A percentile compares a stretch with the other conserved stretches of the same genome.
These are phyloP conservation scores for Plumapathes pennacea DNA, from an alignment of 92 coral and sea anemone species.

Conservation along the genomic window DNA sequence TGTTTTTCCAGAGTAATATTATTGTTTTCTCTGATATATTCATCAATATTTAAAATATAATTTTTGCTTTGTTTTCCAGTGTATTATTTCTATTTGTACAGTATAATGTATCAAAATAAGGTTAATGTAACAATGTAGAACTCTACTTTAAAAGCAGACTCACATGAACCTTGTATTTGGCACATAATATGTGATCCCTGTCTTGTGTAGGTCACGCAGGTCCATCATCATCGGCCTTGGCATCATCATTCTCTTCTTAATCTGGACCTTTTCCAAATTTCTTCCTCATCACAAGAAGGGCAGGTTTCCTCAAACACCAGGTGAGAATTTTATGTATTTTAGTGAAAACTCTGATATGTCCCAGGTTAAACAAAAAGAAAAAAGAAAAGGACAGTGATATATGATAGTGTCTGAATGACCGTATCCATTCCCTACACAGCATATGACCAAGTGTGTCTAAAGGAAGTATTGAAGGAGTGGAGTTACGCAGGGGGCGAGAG, in stretches of 20 bases:
- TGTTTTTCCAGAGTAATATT: no score
- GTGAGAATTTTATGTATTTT: background rate
- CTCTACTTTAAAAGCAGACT: no score
- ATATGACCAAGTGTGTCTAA: slow-evolving; percentile 84
- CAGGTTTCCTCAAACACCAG: slow-evolving; percentile 19
- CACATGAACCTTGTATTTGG: no score
- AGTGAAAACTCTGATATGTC: background rate
- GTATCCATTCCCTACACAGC: slow-evolving; percentile 30
- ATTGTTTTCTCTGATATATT: no score
- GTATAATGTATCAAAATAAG: no score
- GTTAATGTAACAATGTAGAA: no score
- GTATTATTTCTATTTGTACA: no score
- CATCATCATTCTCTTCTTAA: slow-evolving; percentile 41
- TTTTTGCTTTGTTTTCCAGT: no score
- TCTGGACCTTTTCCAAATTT: slow-evolving; percentile 64
- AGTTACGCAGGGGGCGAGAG: slow-evolving; percentile 53
- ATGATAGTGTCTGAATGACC: background rate
- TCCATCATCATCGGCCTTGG: slow-evolving; percentile 53
- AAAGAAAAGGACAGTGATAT: background rate
- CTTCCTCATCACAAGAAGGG: slow-evolving; percentile 43
- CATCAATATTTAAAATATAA: no score
- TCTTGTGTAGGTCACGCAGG: slow-evolving; percentile 73
- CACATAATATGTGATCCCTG: background rate
- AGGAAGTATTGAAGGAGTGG: slow-evolving; percentile 80
- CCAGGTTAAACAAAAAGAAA: background rate